Conservation (phyloP, 2,888 invertebrate species). For the Lepidonotus clava region DNA sequence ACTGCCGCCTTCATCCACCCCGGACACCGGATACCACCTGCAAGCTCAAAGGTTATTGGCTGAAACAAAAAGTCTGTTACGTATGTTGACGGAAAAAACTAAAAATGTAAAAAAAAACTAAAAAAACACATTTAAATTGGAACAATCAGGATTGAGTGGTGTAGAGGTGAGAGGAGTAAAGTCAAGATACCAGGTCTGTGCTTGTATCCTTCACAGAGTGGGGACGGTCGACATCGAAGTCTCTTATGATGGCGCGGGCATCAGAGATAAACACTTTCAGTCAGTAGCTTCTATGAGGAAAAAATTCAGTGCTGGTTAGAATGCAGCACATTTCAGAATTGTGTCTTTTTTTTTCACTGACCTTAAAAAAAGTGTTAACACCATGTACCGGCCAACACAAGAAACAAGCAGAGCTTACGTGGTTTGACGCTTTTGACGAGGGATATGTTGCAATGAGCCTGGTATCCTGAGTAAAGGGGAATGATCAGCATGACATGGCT, state of each 20-base stretch:
- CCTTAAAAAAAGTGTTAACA: too few species aligned
- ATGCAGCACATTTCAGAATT: too few species aligned
- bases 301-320: too few species aligned
- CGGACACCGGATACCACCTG: constrained; percentile 17
- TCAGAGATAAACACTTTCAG: too few species aligned
- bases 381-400: too few species aligned
- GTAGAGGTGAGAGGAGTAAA: neutral
- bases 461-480: constrained; percentile 25
- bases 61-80: constrained; percentile 1
- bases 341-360: too few species aligned
- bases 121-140: neutral
- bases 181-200: constrained; percentile 32
- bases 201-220: constrained; percentile 14
- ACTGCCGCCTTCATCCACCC: constrained; percentile 18
- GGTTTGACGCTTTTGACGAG: neutral
- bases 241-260: neutral
- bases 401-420: neutral
- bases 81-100: neutral
- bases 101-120: neutral
- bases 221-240: too few species aligned
- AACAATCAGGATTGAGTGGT: neutral
- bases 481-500: constrained; percentile 41
- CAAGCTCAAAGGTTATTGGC: constrained; percentile 40
- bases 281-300: too few species aligned
- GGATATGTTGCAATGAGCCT: constrained; percentile 26